Evolutionary conservation across 2,797 vertebrate genomes (phyloP), one percentile per base, ranked within the genome.

Genomic region (Mormyrus proboscirostris): DNA sequence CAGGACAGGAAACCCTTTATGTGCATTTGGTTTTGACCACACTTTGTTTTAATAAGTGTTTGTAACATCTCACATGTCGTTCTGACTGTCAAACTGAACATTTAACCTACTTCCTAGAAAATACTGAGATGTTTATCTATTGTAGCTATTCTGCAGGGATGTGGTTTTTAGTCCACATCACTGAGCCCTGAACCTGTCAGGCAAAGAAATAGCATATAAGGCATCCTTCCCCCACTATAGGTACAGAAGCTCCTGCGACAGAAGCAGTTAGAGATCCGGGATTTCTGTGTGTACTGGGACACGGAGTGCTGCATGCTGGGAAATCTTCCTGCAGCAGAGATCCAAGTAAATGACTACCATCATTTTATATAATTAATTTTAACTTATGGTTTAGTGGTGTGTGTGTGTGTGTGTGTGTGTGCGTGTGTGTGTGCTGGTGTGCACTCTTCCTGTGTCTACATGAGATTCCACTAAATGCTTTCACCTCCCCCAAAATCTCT

Each of bases 271-370:
- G 97, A 99, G 91, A 96, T 99, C 12, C 92, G 97, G 0, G 97
- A 98, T 91, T 99, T 99, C 92, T 98, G 98, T 83, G 92, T 99
- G 90, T 99, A 99, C 91, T 99, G 99, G 98, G 98, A 99, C 91
- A 97, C 96, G 0, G 92, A 95, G 51, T 96, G 96, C 93, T 94
- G 95, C 91, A 96, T 99, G 90, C 88, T 99, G 93, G 98, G 97
- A 57, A 96, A 97, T 90, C 94, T 98, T 73, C 97, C 97, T n/a
- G 92, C 96, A 10, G 95, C 91, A 86, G 96, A 98, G 91, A 95
- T 99, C 57, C 98, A 99, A 97, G 98, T 99, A 94, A 1, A 16
- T 16, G 29, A 4, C 76, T 82, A 7, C 6, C 19, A 79, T 47
- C 7, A 82, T 47, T 47, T 47, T 47, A 3, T 82, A n/a, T n/a